Evolutionary conservation across 2,888 invertebrate genomes (phyloP).

Genomic region (Notodonta dromedarius): DNA sequence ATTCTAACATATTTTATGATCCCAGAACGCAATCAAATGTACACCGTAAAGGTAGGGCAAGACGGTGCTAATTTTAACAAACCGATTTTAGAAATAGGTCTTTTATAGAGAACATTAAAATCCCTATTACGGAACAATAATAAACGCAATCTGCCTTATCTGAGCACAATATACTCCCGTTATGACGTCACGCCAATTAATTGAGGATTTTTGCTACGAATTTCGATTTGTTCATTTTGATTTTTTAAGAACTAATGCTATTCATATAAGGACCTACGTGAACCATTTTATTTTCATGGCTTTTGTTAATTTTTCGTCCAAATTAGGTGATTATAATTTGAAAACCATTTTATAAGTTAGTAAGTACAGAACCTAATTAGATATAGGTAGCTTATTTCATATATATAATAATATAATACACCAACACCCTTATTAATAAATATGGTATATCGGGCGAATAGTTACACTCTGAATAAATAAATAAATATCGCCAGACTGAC

Average conservation of each 20-base stretch:
- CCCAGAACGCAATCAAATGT: not conserved
- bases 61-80: not conserved
- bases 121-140: constrained; percentile 12
- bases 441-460: too few species aligned
- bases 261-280: not conserved
- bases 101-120: not conserved
- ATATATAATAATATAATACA: too few species aligned
- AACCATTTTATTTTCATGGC: not conserved
- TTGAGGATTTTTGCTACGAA: constrained; percentile 50
- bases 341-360: constrained; percentile 2
- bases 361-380: not conserved
- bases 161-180: constrained; percentile 9
- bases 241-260: constrained; percentile 17
- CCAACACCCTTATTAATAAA: too few species aligned
- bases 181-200: constrained; percentile 50
- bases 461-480: too few species aligned
- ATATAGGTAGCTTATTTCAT: not conserved
- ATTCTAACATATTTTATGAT: not conserved
- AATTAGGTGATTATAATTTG: constrained; percentile 25
- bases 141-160: constrained; percentile 10
- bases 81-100: not conserved
- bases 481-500: too few species aligned
- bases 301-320: constrained; percentile 7
- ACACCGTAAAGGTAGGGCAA: not conserved
- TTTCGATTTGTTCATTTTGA: constrained; percentile 35